Evolutionary conservation across 2,797 vertebrate genomes (phyloP), one percentile per base, ranked within the genome.

Genomic region (Rhynchotus rufescens): DNA sequence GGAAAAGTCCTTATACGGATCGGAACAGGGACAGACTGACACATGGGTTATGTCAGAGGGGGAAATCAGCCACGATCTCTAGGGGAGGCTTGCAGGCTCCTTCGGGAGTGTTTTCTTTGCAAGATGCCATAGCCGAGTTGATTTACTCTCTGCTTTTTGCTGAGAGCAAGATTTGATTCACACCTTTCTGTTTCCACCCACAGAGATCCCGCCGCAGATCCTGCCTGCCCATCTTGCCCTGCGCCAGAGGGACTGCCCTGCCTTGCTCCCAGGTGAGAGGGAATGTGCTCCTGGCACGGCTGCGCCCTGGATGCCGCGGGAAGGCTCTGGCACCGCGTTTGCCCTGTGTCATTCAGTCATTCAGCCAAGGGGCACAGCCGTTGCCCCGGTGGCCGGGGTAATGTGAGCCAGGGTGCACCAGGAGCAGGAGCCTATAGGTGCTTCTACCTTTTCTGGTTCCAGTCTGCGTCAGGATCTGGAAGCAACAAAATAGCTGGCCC

Each of bases 181-280:
- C 75, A 86, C 81, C 47, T 84, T 81, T 96, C 62, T 88, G 30
- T 93, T 92, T 89, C 45, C 47, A n/a, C 71, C 85, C 6, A 1
- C 91, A 97, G 94, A 84, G 32, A 14, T 88, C 65, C 80, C 40
- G 67, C 54, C 69, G 89, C 90, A 73, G 32, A 84, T n/a, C 47
- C 65, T 84, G 72, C 59, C 36, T 1, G 1, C 84, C 7, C 38
- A 0, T 77, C 82, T 3, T 9, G 54, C 88, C 32, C n/a, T 8
- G 88, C 66, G 77, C 52, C 91, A 74, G 61, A 32, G 0, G 22
- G 21, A 9, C 71, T 67, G 71, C 77, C 25, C 71, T 67, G 71
- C 77, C 34, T 80, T 82, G 36, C 71, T 89, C 79, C 74, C 86
- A 96, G 96, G 94, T 95, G 77, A 94, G 42, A 84, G 51, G 15